These are phyloP conservation scores for Agrochola litura DNA, from an alignment of 2,888 invertebrate species.

Conservation along the genomic window DNA sequence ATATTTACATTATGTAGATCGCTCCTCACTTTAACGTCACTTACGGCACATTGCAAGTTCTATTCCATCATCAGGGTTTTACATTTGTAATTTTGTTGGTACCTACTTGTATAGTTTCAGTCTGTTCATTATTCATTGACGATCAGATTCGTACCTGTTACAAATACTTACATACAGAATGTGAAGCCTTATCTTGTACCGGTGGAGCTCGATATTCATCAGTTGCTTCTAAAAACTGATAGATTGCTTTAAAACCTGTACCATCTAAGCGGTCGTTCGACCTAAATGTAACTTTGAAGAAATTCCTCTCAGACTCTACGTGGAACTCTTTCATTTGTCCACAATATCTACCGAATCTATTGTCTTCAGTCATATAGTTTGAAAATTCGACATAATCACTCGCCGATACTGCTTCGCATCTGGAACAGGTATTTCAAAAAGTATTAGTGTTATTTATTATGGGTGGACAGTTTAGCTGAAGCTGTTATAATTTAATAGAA, in stretches of 20 bases:
- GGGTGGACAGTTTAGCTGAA: neutral
- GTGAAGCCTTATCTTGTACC: constrained; percentile 82
- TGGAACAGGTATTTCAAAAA: constrained; percentile 81
- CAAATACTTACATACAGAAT: constrained; percentile 79
- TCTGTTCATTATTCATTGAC: neutral
- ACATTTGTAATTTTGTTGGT: too few species aligned
- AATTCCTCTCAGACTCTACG: constrained; percentile 96
- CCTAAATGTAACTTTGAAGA: constrained; percentile 98
- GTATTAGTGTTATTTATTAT: neutral
- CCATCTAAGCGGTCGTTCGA: constrained; percentile 98
- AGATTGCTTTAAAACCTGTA: constrained; percentile 98
- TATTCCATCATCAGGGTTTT: too few species aligned
- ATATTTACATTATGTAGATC: neutral
- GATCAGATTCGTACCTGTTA: neutral
- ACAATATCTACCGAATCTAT: constrained; percentile 97
- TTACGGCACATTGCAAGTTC: too few species aligned
- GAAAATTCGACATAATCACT: constrained; percentile 99
- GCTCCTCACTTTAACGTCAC: neutral
- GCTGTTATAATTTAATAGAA: neutral
- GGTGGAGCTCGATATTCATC: constrained; percentile 89
- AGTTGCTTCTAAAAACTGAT: constrained; percentile 94
- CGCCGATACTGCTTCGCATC: constrained; percentile 97
- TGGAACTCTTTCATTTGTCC: constrained; percentile 95
- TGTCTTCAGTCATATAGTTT: constrained; percentile 97
- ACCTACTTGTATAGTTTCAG: neutral